phyloP scores from a whole-genome alignment of 2,888 invertebrate genomes.

The Notodonta ziczac region DNA sequence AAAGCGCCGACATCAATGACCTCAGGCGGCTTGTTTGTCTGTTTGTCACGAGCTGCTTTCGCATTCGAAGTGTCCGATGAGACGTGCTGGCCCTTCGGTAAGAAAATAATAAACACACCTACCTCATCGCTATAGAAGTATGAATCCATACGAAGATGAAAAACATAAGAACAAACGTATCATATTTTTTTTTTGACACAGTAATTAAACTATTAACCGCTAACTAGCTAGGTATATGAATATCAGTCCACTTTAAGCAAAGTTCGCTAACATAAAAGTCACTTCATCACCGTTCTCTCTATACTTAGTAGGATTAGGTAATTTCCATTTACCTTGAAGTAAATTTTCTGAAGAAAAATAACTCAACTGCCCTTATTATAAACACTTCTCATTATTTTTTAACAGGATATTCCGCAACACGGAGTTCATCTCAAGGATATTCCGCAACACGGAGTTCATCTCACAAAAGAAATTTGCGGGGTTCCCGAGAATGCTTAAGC shows the following conservation, averaged over 20 bases:
- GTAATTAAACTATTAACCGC: too few relatives aligned
- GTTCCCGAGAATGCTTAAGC: background rate
- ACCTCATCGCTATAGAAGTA: background rate
- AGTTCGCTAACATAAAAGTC: too few relatives aligned
- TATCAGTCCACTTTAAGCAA: too few relatives aligned
- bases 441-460: background rate
- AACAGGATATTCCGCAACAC: background rate
- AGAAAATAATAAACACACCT: background rate
- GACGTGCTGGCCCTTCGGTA: constrained; percentile 2
- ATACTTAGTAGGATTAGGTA: too few relatives aligned
- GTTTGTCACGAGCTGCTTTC: constrained; percentile 44
- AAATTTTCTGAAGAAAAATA: too few relatives aligned
- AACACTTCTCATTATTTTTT: background rate
- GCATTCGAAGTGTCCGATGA: constrained; percentile 6
- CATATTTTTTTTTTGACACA: too few relatives aligned
- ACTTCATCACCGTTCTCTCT: too few relatives aligned
- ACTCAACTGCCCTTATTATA: too few relatives aligned
- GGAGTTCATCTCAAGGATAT: background rate
- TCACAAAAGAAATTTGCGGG: background rate
- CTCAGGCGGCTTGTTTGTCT: constrained; percentile 34
- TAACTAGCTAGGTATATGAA: too few relatives aligned
- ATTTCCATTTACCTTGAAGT: too few relatives aligned
- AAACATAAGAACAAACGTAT: background rate
- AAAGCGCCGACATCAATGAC: constrained; percentile 54
- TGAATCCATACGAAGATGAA: background rate